These are phyloP conservation scores for Tenualosa thibaudeaui DNA, from an alignment of 2,797 vertebrate genomes.

Conservation along the genomic window DNA sequence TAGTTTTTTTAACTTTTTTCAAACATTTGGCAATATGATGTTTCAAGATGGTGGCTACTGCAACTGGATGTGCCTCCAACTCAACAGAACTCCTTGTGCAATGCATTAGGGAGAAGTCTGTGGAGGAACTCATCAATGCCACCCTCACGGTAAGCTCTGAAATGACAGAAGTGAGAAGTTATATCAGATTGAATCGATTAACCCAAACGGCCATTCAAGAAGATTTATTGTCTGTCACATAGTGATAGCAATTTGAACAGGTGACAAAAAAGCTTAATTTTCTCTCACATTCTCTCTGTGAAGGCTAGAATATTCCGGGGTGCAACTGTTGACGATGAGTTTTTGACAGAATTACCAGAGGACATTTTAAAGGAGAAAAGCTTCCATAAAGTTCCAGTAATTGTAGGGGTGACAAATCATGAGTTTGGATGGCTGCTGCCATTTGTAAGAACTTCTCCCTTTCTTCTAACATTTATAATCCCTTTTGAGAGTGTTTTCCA, in stretches of 20 bases:
- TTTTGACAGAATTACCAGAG: conserved; percentile 67
- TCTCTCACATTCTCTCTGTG: neutral
- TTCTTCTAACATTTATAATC: neutral
- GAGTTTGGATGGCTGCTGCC: conserved; percentile 81
- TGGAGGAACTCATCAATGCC: conserved; percentile 60
- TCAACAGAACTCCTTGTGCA: conserved; percentile 63
- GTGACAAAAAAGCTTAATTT: neutral
- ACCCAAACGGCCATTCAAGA: neutral
- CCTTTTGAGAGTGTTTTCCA: neutral
- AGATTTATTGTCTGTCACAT: too few species aligned
- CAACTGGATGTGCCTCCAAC: conserved; percentile 62
- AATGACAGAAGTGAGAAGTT: neutral
- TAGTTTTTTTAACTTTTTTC: neutral
- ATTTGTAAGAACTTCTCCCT: conserved; percentile 57
- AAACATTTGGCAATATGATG: neutral
- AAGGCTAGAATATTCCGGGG: conserved; percentile 65
- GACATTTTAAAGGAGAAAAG: conserved; percentile 70
- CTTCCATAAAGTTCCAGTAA: conserved; percentile 71
- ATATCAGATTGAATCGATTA: neutral
- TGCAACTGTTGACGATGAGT: conserved; percentile 65
- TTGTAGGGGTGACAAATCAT: conserved; percentile 78
- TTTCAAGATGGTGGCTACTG: conserved; percentile 64
- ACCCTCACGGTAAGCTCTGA: conserved; percentile 60
- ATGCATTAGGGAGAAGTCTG: conserved; percentile 63
- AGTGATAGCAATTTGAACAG: neutral